Evolutionary conservation across 30 jellyfish, hydroid and myxozoan genomes (phyloP), one percentile per base, ranked within the genome.

Genomic region (Aurelia coerulea): DNA sequence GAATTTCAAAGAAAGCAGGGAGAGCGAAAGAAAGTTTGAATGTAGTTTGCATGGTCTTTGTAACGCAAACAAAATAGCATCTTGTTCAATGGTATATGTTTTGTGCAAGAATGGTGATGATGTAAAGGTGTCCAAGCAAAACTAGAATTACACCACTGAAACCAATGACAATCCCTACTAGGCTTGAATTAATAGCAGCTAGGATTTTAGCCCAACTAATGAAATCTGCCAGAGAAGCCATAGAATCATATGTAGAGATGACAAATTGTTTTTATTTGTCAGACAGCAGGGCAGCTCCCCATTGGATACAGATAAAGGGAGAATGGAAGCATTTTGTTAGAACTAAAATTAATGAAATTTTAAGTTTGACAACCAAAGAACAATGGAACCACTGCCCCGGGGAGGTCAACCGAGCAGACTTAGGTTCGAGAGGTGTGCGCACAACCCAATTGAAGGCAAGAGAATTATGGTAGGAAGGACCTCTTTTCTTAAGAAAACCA

Each of bases 211-310:
- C 62, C 62, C 33, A 14, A 18, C 39, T 56, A 34, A 78, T 78
- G 81, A 41, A 78, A 18, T 19, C 86, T 16, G 86, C n/a, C 53
- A 76, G 56, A 54, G 75, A 29, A n/a, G 86, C 86, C 39, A 29
- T 46, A 14, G 35, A 54, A 31, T 54, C 75, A 60, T 50, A 31
- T 16, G 56, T 64, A 4, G 68, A 17, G 39, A 51, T 79, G 15
- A 39, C 60, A 34, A 35, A 60, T 19, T 11, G 68, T 42, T 17
- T 16, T 32, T 79, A 65, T 50, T 80, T 90, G 88, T 56, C 73
- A 35, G 96, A 80, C 33, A 76, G 92, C 74, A 76, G 72, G 31
- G 58, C 83, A 10, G 96, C 93, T 11, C 89, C 77, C n/a, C 52
- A 78, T 15, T 58, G 93, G 96, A 65, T 87, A 50, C 60, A 60